A percentile compares a stretch with the other conserved stretches of the same genome.
Evolutionary conservation across 2,888 invertebrate genomes (phyloP).

Genomic region (Adineta ricciae): DNA sequence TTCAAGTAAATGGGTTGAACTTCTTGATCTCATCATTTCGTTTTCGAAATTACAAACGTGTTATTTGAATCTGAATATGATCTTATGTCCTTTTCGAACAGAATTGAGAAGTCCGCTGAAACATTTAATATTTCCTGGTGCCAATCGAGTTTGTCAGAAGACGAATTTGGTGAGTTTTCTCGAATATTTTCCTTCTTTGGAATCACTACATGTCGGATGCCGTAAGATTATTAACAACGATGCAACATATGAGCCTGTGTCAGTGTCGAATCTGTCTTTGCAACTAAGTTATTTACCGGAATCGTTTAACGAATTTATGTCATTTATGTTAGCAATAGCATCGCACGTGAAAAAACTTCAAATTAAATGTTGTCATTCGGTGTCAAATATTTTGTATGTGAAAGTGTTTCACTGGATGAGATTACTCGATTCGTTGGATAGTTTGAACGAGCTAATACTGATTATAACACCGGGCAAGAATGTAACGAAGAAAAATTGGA

Average conservation of each 20-base stretch:
- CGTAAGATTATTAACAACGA: neutral
- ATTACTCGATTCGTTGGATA: neutral
- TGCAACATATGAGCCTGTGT: neutral
- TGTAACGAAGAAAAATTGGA: neutral
- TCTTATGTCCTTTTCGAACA: neutral
- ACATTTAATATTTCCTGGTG: neutral
- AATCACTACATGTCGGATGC: neutral
- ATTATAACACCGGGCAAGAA: neutral
- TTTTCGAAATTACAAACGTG: neutral
- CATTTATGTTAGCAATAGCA: neutral
- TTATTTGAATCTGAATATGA: neutral
- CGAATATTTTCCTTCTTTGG: neutral
- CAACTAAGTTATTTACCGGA: neutral
- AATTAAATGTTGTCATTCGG: neutral
- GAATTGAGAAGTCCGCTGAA: neutral
- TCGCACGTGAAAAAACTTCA: neutral
- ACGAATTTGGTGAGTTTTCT: neutral
- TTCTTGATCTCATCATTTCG: neutral
- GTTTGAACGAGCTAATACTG: neutral
- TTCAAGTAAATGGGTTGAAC: neutral
- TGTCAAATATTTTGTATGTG: neutral
- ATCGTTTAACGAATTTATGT: neutral
- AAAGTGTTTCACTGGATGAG: neutral
- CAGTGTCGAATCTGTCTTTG: neutral
- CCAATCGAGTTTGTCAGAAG: neutral